Conservation (phyloP, 2,888 invertebrate species). For the Autographa pulchrina region DNA sequence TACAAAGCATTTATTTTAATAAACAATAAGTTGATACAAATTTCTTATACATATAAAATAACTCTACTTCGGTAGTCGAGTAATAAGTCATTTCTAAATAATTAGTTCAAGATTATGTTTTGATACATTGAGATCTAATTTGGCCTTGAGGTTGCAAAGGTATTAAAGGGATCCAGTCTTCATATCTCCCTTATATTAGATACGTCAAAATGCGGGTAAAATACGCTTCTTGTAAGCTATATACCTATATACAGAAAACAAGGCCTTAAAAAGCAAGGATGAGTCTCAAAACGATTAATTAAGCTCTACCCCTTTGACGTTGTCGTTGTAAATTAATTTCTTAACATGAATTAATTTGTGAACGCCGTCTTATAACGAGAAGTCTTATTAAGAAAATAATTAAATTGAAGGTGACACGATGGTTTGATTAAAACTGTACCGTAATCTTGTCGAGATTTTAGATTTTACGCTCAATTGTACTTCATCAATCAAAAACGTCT, state of each 20-base stretch:
- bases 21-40: too few relatives aligned
- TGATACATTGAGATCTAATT: neutral
- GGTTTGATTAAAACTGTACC: slow-evolving; percentile 11
- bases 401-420: slow-evolving; percentile 8
- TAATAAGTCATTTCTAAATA: neutral
- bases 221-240: too few relatives aligned
- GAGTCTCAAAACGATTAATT: slow-evolving; percentile 10
- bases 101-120: neutral
- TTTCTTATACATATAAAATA: too few relatives aligned
- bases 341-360: slow-evolving; percentile 13
- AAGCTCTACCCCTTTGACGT: slow-evolving; percentile 3
- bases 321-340: slow-evolving; percentile 8
- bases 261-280: slow-evolving; percentile 2
- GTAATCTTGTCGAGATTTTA: neutral
- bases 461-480: neutral
- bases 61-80: too few relatives aligned
- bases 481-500: neutral
- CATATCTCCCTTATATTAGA: neutral
- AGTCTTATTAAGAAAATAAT: slow-evolving; percentile 19
- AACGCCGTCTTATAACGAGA: neutral
- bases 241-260: neutral
- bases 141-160: neutral
- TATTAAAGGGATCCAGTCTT: neutral
- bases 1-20: too few relatives aligned
- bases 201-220: neutral